Evolutionary conservation across 2,797 vertebrate species (phyloP), one percentile per base, ranked within the genome.

Genomic region (Dromococcyx pavoninus): DNA sequence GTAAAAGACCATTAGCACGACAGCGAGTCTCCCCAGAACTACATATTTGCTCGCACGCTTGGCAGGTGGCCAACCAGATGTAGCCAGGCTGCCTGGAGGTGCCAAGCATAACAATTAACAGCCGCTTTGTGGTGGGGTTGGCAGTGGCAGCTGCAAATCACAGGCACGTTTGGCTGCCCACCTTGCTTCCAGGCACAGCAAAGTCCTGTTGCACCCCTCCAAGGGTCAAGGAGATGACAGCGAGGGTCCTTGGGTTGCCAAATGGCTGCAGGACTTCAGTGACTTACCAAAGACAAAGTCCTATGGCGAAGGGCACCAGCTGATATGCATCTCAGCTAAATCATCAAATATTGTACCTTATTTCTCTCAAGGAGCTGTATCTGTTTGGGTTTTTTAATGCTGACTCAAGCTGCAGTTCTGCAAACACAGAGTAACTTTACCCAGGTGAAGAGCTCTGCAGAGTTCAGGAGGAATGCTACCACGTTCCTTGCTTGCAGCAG

Each of bases 31-130:
- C 83, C 88, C 84, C 60, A 78, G 86, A 77, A 91, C 35, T 7
- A 23, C 11, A 2, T 73, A 5, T 37, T 66, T n/a, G 65, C 93
- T 83, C 7, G 0, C 70, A 12, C 7, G 0, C 67, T 72, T 83
- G 88, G 94, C 95, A 53, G 50, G 91, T 8, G 1, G 93, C 85
- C 35, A 6, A 54, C 28, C 93, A 95, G 90, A 79, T 71, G 89
- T 17, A 88, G 93, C 75, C 87, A 43, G 79, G 75, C 84, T 85
- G 88, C 18, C 67, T 43, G 93, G 69, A 87, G 86, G 91, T 93
- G 96, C 94, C 94, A 77, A 91, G 81, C 92, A 44, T 53, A 74
- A 84, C 91, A 86, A 90, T 86, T 64, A 92, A 64, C 74, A 41
- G 62, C 6, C 3, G 8, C 57, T 74, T 85, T 23, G 4, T 37